Percentiles rank a stretch among this genome's conserved stretches.
Conservation (phyloP, 2,888 invertebrate species). For the Rhingia campestris region DNA sequence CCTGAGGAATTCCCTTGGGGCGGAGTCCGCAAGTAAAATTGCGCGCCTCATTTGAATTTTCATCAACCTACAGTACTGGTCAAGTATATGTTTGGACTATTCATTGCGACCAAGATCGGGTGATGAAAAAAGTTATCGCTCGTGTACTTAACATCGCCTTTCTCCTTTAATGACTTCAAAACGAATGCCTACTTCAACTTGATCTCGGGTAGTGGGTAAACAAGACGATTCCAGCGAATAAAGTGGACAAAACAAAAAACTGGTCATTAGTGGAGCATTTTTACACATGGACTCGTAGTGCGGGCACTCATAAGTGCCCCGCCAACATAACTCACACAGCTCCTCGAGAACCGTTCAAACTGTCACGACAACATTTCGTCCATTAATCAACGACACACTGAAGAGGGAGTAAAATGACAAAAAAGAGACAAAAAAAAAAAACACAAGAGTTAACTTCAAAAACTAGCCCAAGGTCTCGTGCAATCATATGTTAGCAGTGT, state of each 20-base stretch:
- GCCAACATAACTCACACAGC: slow-evolving; percentile 18
- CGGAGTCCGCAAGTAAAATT: slow-evolving; percentile 32
- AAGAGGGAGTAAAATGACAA: slow-evolving; percentile 26
- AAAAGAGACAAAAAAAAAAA: slow-evolving; percentile 48
- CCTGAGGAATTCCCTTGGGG: slow-evolving; percentile 43
- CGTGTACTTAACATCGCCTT: slow-evolving; percentile 51
- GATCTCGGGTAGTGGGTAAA: slow-evolving; percentile 81
- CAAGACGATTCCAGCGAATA: slow-evolving; percentile 74
- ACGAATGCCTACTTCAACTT: slow-evolving; percentile 77
- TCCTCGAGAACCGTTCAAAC: slow-evolving; percentile 56
- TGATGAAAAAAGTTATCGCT: slow-evolving; percentile 10
- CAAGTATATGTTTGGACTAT: slow-evolving; percentile 15
- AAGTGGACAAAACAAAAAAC: slow-evolving; percentile 30
- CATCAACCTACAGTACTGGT: slow-evolving; percentile 61
- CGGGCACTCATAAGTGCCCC: slow-evolving; percentile 56
- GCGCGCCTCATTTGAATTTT: slow-evolving; percentile 58
- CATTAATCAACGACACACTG: slow-evolving; percentile 65
- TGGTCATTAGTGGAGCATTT: slow-evolving; percentile 64
- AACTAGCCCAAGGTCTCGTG: slow-evolving; percentile 69
- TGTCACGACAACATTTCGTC: slow-evolving; percentile 60
- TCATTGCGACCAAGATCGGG: slow-evolving; percentile 30
- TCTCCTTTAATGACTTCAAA: slow-evolving; percentile 63
- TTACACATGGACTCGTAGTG: slow-evolving; percentile 7
- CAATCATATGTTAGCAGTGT: not conserved
- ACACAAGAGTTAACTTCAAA: slow-evolving; percentile 36